phyloP scores from a whole-genome alignment of 2,888 invertebrate species.

The Drosophila basisetae region DNA sequence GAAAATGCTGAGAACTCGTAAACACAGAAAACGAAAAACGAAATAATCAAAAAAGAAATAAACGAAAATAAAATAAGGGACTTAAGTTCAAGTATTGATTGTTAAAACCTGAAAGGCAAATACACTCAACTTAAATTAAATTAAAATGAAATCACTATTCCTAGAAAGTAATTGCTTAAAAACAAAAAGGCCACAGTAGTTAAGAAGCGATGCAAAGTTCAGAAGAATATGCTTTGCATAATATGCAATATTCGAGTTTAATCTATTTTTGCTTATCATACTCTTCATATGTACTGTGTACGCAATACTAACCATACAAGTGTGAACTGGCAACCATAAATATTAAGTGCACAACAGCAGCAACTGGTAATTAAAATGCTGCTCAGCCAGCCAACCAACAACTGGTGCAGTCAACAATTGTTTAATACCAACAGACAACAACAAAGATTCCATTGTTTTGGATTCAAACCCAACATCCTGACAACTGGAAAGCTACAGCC shows the following conservation, averaged over 20 bases:
- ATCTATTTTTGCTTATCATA: conserved; percentile 4
- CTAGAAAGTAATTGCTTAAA: background rate
- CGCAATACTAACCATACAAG: background rate
- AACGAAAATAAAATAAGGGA: background rate
- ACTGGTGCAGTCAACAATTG: conserved; percentile 56
- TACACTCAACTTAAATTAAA: background rate
- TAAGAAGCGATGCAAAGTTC: background rate
- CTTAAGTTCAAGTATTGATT: conserved; percentile 6
- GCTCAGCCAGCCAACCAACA: conserved; percentile 16
- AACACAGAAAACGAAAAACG: background rate
- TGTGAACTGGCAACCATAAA: conserved; percentile 42
- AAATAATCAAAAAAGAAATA: background rate
- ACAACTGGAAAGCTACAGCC: conserved; percentile 56
- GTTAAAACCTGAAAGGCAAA: background rate
- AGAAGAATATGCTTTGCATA: background rate
- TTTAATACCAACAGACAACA: conserved; percentile 51
- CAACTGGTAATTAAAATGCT: conserved; percentile 90
- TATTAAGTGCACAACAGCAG: conserved; percentile 88
- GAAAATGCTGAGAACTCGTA: background rate
- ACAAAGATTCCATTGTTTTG: conserved; percentile 65
- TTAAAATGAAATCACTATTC: background rate
- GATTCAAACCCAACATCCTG: conserved; percentile 72
- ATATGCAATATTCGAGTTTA: background rate
- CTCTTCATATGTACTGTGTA: background rate
- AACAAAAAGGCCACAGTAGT: background rate